A percentile compares a stretch with the other conserved stretches of the same genome.
Conservation (phyloP, 1,140 invertebrate species). For the Brachionus plicatilis region DNA sequence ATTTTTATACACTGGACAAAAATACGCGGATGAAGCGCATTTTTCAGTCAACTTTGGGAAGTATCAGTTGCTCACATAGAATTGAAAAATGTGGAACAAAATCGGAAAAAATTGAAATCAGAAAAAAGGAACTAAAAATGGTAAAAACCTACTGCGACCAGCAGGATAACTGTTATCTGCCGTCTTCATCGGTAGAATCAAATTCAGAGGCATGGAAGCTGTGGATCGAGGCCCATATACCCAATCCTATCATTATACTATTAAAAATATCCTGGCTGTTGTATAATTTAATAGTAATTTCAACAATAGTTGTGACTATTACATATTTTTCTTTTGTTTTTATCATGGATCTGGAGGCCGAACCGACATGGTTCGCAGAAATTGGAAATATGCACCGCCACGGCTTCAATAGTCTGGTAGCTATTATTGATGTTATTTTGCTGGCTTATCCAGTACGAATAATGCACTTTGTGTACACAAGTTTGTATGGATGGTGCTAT, state of each 20-base stretch:
- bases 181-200: neutral
- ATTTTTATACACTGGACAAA: neutral
- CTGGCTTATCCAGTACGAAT: slow-evolving; percentile 28
- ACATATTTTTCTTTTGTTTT: slow-evolving; percentile 8
- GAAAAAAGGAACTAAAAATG: neutral
- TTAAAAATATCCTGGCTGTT: slow-evolving; percentile 13
- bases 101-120: neutral
- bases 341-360: slow-evolving; percentile 3
- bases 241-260: neutral
- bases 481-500: slow-evolving; percentile 23
- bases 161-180: neutral
- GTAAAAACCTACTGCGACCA: neutral
- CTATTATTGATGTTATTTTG: slow-evolving; percentile 34
- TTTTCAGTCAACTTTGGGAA: neutral
- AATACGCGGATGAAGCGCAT: neutral
- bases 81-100: neutral
- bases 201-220: neutral
- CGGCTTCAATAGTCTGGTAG: slow-evolving; percentile 13
- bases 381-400: slow-evolving; percentile 31
- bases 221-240: slow-evolving; percentile 11
- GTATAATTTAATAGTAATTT: slow-evolving; percentile 7
- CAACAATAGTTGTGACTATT: neutral
- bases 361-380: neutral
- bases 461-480: slow-evolving; percentile 19
- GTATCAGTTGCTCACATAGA: neutral